Conservation (phyloP, 2,797 vertebrate species). For the Melanotaenia boesemani region DNA sequence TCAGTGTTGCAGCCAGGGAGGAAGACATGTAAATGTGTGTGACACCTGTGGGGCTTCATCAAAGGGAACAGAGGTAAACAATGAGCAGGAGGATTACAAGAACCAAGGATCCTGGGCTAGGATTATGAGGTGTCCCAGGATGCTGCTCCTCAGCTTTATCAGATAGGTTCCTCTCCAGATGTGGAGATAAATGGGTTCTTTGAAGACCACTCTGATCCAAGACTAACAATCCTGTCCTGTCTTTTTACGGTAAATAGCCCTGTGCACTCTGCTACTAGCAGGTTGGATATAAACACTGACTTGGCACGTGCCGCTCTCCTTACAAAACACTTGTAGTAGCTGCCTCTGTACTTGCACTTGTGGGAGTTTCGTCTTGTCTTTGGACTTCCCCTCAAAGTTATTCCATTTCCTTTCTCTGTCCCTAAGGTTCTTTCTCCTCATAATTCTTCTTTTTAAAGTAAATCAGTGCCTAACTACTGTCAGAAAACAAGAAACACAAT, state of each 20-base stretch:
- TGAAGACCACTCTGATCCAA: constrained; percentile 76
- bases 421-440: constrained; percentile 7
- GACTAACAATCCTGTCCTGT: constrained; percentile 61
- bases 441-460: constrained; percentile 20
- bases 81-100: constrained; percentile 79
- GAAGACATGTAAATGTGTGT: constrained; percentile 29
- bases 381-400: not conserved
- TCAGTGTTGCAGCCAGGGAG: constrained; percentile 1
- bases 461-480: constrained; percentile 40
- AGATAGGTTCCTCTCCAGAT: constrained; percentile 81
- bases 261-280: constrained; percentile 57
- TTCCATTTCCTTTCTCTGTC: constrained; percentile 2
- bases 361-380: constrained; percentile 25
- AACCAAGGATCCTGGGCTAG: constrained; percentile 60
- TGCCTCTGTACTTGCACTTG: constrained; percentile 35
- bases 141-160: constrained; percentile 68
- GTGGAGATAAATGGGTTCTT: constrained; percentile 80
- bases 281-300: constrained; percentile 63
- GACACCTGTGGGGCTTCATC: constrained; percentile 74
- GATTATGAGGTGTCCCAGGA: constrained; percentile 75
- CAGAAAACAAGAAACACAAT: constrained; percentile 24
- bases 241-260: constrained; percentile 73
- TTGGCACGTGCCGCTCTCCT: constrained; percentile 44
- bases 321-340: constrained; percentile 39
- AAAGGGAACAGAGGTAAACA: constrained; percentile 78